Base-by-base conservation (phyloP, 2,888 invertebrate species). In the Pocota personata region DNA sequence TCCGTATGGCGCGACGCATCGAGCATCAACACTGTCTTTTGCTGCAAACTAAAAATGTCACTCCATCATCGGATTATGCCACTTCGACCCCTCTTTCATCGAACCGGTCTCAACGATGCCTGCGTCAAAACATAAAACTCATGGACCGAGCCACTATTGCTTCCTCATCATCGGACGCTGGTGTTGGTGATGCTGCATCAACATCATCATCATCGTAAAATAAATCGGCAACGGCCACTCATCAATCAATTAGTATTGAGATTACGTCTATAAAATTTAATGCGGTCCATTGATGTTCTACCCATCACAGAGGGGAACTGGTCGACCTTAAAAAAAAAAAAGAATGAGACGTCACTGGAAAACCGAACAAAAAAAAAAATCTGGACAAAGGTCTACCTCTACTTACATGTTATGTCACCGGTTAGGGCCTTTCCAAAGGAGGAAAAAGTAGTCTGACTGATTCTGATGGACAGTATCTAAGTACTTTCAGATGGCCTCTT, bases 241-340 rank as follows among this genome's bases (percentile, higher is more conserved):
- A 75, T 84, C 79, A 84, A 75, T 84, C 79, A 84, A 84, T 84
- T 84, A 75, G 75, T 75, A 58, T 75, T 62, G 79, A 64, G 69
- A 79, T 62, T 79, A 57, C 69, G 69, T 57, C 69, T 69, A 71
- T 83, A 62, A 78, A 78, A 69, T 73, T 73, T 78, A 55, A 78
- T 73, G 66, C 50, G 72, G 43, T 83, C 66, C 77, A 83, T 60
- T 66, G 82, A 66, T 40, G 71, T 14, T 21, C 21, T 48, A 48
- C 48, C 27, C 43, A 14, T 58, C 48, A 32, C 37, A 55, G n/a
- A 14, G 66, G 12, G 16, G 8, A 4, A 40, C 30, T 16, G 52
- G 50, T n/a, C 55, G 55, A 16, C 21, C 32, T 40, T 37, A 58
- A 64, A 27, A 30, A n/a, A n/a, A n/a, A n/a, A n/a, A n/a, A n/a